Evolutionary conservation across 2,797 vertebrate genomes (phyloP).

Genomic region (Artibeus lituratus): DNA sequence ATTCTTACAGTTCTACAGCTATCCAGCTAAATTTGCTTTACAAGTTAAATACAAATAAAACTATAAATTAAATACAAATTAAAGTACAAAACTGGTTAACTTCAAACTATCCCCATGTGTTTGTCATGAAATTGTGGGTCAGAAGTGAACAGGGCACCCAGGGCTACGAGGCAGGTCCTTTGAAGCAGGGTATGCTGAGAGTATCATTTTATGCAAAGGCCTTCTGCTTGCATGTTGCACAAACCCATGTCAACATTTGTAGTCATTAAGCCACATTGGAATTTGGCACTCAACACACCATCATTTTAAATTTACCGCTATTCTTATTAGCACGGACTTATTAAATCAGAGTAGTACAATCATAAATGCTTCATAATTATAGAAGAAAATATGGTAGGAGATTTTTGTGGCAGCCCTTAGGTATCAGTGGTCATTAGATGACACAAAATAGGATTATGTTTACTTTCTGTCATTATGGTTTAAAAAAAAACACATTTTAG

Average conservation of each 20-base stretch:
- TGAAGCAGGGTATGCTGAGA: accelerated
- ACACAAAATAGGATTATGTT: neutral
- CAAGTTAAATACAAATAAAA: neutral
- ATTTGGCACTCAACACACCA: neutral
- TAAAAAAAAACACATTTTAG: neutral
- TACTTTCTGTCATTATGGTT: neutral
- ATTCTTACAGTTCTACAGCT: neutral
- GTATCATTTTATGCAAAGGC: neutral
- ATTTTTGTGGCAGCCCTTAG: neutral
- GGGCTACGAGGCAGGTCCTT: accelerated
- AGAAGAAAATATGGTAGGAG: neutral
- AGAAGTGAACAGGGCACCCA: neutral
- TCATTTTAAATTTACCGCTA: neutral
- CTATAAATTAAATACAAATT: neutral
- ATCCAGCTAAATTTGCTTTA: neutral
- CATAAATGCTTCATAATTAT: neutral
- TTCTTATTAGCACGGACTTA: no score
- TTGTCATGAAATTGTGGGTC: no score
- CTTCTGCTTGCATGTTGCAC: neutral
- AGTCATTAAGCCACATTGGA: neutral
- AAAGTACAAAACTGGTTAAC: neutral
- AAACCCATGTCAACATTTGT: neutral
- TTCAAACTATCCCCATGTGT: neutral
- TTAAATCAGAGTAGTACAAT: neutral
- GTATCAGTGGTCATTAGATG: neutral